Evolutionary conservation across 2,888 invertebrate species (phyloP).

Genomic region (Aplocera efformata): DNA sequence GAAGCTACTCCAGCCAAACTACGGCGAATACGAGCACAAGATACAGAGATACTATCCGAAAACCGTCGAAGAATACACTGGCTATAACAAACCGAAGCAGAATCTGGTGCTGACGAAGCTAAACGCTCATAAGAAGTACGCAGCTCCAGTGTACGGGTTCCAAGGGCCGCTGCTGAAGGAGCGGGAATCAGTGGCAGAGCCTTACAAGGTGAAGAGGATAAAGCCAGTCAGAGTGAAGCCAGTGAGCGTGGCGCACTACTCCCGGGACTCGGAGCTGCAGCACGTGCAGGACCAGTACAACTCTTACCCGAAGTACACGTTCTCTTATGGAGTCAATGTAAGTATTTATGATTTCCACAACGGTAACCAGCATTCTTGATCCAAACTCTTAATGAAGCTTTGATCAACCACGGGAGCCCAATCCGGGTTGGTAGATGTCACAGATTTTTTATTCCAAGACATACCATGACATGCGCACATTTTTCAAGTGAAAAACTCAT

Average conservation of each 20-base stretch:
- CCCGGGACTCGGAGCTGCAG: constrained; percentile 27
- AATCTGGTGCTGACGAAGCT: constrained; percentile 16
- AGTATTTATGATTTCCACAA: constrained; percentile 38
- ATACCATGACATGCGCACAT: no score
- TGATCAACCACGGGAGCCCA: no score
- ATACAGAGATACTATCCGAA: constrained; percentile 35
- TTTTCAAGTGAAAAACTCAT: no score
- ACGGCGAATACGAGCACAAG: constrained; percentile 5
- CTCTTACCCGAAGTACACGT: constrained; percentile 50
- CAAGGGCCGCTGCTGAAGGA: constrained; percentile 7
- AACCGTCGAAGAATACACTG: constrained; percentile 42
- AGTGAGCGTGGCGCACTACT: constrained; percentile 42
- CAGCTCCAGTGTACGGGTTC: neutral
- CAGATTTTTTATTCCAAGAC: no score
- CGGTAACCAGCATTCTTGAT: no score
- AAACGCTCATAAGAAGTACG: constrained; percentile 13
- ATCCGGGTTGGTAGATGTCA: no score
- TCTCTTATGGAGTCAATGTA: constrained; percentile 61
- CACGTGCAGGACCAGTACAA: constrained; percentile 34
- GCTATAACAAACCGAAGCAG: constrained; percentile 22
- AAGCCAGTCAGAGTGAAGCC: constrained; percentile 39
- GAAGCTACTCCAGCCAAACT: constrained; percentile 28
- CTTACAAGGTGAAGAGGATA: constrained; percentile 37
- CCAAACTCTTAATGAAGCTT: no score
- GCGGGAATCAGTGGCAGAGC: constrained; percentile 20